These are phyloP conservation scores for Drosophila nigricruria DNA, from an alignment of 2,888 invertebrate species.

Conservation along the genomic window DNA sequence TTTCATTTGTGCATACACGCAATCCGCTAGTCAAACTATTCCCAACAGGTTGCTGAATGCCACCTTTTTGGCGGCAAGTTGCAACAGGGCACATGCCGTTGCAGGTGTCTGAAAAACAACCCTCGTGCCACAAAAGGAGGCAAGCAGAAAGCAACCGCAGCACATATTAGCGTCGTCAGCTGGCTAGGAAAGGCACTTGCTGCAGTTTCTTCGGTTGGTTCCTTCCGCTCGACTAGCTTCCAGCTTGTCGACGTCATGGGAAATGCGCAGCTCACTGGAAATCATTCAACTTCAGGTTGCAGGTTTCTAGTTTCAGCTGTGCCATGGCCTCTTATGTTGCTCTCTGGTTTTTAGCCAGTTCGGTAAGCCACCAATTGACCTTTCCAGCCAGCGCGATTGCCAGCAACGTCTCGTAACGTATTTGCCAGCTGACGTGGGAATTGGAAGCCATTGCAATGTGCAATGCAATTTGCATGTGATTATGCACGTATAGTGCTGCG, in stretches of 20 bases:
- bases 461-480: conserved; percentile 8
- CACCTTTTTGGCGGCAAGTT: conserved; percentile 62
- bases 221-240: conserved; percentile 31
- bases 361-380: conserved; percentile 64
- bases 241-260: conserved; percentile 59
- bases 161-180: conserved; percentile 10
- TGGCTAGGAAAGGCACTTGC: conserved; percentile 15
- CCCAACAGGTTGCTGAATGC: conserved; percentile 57
- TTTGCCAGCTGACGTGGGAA: conserved; percentile 74
- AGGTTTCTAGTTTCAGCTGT: background rate
- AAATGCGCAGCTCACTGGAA: conserved; percentile 49
- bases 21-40: conserved; percentile 29
- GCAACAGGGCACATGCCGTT: conserved; percentile 60
- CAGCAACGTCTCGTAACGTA: conserved; percentile 61
- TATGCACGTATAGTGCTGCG: conserved; percentile 5
- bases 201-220: conserved; percentile 9
- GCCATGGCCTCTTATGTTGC: background rate
- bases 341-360: conserved; percentile 17
- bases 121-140: conserved; percentile 44
- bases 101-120: conserved; percentile 63
- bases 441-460: conserved; percentile 41
- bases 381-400: conserved; percentile 53
- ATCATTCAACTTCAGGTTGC: conserved; percentile 27
- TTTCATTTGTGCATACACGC: conserved; percentile 36
- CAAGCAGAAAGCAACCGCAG: background rate